A percentile compares a stretch with the other conserved stretches of the same genome.
Conservation (phyloP, 1,140 invertebrate species). For the Anoplophora glabripennis region DNA sequence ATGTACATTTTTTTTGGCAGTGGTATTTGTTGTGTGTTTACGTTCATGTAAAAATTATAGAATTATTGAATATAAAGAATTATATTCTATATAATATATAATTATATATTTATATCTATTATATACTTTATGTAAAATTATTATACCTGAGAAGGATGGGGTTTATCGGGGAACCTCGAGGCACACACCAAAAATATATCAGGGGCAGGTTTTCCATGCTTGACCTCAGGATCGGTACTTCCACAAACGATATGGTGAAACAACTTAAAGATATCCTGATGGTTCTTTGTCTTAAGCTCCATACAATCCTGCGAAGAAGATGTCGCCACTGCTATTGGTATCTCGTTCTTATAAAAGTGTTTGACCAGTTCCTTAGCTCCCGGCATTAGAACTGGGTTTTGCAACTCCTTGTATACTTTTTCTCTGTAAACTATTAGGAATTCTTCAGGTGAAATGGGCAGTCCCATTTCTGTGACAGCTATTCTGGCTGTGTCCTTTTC, state of each 20-base stretch:
- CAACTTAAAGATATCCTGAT: conserved; percentile 69
- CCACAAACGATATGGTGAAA: conserved; percentile 84
- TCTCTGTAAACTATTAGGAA: conserved; percentile 44
- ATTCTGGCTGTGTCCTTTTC: conserved; percentile 54
- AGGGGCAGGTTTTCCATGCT: conserved; percentile 86
- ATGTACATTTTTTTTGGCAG: too few relatives aligned
- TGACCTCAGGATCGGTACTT: conserved; percentile 83
- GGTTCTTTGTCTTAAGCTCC: conserved; percentile 72
- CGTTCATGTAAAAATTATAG: too few relatives aligned
- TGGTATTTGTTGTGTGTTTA: too few relatives aligned
- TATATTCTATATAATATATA: too few relatives aligned
- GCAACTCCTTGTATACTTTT: conserved; percentile 26
- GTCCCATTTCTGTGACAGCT: conserved; percentile 51
- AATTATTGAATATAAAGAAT: too few relatives aligned
- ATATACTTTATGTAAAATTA: too few relatives aligned
- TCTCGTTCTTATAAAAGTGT: conserved; percentile 72
- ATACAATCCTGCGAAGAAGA: conserved; percentile 77
- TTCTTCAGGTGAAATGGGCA: conserved; percentile 56
- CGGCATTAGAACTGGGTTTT: conserved; percentile 51
- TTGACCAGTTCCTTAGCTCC: conserved; percentile 76
- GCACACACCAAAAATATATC: conserved; percentile 90
- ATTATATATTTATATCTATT: too few relatives aligned
- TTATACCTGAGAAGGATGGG: too few relatives aligned
- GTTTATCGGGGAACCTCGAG: conserved; percentile 67
- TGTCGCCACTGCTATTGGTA: conserved; percentile 86